Base-by-base conservation (phyloP, 23 tunicate genomes). In the Halocynthia roretzi region DNA sequence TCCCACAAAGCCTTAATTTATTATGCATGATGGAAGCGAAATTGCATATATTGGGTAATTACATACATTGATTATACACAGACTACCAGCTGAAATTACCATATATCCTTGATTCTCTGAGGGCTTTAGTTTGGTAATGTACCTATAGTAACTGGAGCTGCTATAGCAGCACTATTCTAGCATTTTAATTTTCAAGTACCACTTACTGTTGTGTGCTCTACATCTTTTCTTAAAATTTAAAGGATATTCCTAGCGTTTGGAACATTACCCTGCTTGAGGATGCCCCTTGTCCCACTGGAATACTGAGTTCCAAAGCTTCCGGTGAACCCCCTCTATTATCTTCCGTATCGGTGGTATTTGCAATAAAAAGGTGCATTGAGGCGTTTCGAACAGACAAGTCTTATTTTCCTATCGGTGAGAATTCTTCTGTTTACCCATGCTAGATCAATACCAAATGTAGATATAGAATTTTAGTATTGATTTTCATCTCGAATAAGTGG, bases 261-360 rank as follows among this genome's bases (percentile, higher is more conserved):
- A 88, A 88, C 81, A 80, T 83, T 48, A 81, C 76, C n/a, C 73
- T 88, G 54, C 76, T 88, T 17, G 53, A 80, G 50, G 61, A 83
- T 48, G 85, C 82, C 23, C 84, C 84, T 0, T 72, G 78, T 51
- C 87, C 87, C 0, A 21, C 56, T 62, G 87, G 87, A 21, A 78
- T 78, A 14, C 77, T 82, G 52, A 69, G 87, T n/a, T 69, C 83
- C 72, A 87, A 87, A 78, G 94, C 94, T 7, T 63, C 74, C 10
- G 95, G 95, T 51, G 95, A 88, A 80, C 95, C 95, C 18, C 95
- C 95, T 17, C 7, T 88, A 71, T 80, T 81, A 23, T 79, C 70
- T 75, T 65, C 95, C 10, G 48, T 81, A 5, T 83, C 75, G 12
- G 87, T 88, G 23, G 80, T 68, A 6, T 44, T 62, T 68, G 95